A percentile compares a stretch with the other conserved stretches of the same genome.
phyloP scores from a whole-genome alignment of 2,888 invertebrate species.

The Nemotelus pantherinus region DNA sequence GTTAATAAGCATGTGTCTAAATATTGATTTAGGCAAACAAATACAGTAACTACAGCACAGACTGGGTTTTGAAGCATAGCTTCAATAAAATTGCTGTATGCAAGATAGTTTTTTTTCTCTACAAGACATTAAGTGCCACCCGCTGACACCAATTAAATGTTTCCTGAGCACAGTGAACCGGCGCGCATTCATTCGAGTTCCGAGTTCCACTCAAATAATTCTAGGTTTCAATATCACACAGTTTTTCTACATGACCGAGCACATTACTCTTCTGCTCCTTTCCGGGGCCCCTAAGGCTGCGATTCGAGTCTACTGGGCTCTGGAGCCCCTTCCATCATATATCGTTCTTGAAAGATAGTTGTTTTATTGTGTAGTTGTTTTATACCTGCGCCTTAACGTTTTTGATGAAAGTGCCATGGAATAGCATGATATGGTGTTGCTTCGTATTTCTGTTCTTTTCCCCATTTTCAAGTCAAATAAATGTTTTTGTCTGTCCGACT shows the following conservation, averaged over 20 bases:
- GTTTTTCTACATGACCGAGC: constrained; percentile 39
- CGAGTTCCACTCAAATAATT: constrained; percentile 27
- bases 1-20: constrained; percentile 45
- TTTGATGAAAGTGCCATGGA: constrained; percentile 31
- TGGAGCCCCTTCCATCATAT: too few relatives aligned
- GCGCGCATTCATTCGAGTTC: not conserved
- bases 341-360: too few relatives aligned
- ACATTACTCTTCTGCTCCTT: constrained; percentile 7
- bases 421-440: not conserved
- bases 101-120: not conserved
- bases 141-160: constrained; percentile 43
- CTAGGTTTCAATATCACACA: constrained; percentile 40
- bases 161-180: constrained; percentile 35
- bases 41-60: constrained; percentile 2
- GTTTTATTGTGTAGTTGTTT: too few relatives aligned
- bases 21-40: constrained; percentile 44
- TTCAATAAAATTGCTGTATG: too few relatives aligned
- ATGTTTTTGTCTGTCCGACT: constrained; percentile 43
- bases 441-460: constrained; percentile 23
- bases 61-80: too few relatives aligned
- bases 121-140: constrained; percentile 38
- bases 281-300: not conserved
- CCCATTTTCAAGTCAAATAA: constrained; percentile 42
- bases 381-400: not conserved
- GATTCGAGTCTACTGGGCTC: not conserved